These are phyloP conservation scores for Salvelinus sp. DNA, from an alignment of 2,113 vertebrate genomes.

Conservation along the genomic window DNA sequence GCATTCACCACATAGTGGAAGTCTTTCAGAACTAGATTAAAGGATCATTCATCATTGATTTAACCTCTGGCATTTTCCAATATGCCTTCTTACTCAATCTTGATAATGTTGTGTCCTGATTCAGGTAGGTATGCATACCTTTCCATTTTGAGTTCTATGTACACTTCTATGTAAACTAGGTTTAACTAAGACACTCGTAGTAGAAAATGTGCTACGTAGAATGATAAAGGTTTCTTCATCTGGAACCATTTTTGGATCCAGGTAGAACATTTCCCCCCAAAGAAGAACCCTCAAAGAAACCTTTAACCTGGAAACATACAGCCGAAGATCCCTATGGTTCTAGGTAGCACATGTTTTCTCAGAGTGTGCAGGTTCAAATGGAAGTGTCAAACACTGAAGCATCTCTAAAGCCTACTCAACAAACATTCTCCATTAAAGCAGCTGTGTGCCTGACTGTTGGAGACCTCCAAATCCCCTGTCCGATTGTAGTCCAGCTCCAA, in stretches of 20 bases:
- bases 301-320: too few relatives aligned
- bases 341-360: too few relatives aligned
- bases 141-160: conserved; percentile 11
- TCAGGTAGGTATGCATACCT: neutral
- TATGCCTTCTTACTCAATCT: conserved; percentile 20
- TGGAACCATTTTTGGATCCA: too few relatives aligned
- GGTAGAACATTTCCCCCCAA: too few relatives aligned
- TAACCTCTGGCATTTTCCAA: conserved; percentile 29
- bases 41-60: conserved; percentile 19
- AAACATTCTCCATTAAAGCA: conserved; percentile 21
- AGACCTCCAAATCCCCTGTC: conserved; percentile 36
- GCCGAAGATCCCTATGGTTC: too few relatives aligned
- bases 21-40: too few relatives aligned
- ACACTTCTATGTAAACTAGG: neutral
- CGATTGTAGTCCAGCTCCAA: conserved; percentile 37
- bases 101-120: conserved; percentile 9
- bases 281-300: too few relatives aligned
- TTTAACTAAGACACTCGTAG: too few relatives aligned
- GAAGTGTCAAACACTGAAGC: neutral
- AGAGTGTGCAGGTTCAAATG: too few relatives aligned
- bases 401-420: conserved; percentile 22
- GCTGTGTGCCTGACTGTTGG: conserved; percentile 3
- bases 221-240: too few relatives aligned
- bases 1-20: neutral
- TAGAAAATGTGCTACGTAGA: too few relatives aligned